Percentiles rank a stretch among this genome's conserved stretches.
Conservation (phyloP, 2,888 invertebrate species). For the Pseudococcus jackbeardsleyi region DNA sequence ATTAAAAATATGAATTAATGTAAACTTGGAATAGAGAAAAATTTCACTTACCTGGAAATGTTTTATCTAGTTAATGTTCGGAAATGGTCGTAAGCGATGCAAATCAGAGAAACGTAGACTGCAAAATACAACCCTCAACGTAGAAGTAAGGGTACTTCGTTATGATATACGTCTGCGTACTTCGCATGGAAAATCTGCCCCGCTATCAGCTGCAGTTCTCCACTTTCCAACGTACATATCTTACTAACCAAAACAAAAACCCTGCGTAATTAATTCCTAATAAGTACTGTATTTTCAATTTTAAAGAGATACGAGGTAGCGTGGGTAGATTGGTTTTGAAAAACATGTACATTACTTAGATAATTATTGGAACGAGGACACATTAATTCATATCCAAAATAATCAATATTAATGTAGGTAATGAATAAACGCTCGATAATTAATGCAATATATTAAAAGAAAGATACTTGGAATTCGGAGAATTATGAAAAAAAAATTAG, state of each 20-base stretch:
- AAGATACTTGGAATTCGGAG: too few species aligned
- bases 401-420: too few species aligned
- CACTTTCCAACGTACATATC: not conserved
- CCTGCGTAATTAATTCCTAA: not conserved
- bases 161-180: conserved; percentile 10
- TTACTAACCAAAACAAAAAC: not conserved
- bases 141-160: not conserved
- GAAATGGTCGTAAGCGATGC: not conserved
- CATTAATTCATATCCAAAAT: too few species aligned
- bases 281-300: not conserved
- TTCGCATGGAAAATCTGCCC: not conserved
- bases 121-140: not conserved
- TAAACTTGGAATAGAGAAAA: not conserved
- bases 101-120: not conserved
- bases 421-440: too few species aligned
- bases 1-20: not conserved
- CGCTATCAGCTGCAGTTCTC: not conserved
- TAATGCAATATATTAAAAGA: too few species aligned
- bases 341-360: not conserved
- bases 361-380: not conserved
- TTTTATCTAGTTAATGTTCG: not conserved
- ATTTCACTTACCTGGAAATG: not conserved
- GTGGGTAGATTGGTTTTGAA: not conserved
- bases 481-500: too few species aligned
- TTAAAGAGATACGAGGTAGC: not conserved